Percentiles rank a stretch among this genome's conserved stretches.
These are phyloP conservation scores for Merluccius polli DNA, from an alignment of 2,797 vertebrate species.

Conservation along the genomic window DNA sequence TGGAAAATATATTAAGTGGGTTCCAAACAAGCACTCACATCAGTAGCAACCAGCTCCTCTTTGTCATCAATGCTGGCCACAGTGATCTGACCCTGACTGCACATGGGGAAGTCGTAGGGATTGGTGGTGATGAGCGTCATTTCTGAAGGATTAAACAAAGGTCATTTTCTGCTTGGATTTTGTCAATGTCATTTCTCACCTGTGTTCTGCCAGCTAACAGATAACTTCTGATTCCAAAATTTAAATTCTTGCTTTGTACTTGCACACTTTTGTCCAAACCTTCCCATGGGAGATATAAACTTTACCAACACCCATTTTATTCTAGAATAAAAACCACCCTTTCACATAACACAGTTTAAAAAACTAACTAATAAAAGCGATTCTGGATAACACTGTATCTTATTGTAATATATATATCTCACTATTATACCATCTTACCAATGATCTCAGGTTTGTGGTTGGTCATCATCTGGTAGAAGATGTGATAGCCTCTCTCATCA, in stretches of 20 bases:
- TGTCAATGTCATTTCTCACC: not conserved
- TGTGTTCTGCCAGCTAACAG: not conserved
- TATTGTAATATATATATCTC: too few relatives aligned
- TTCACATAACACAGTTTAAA: not conserved
- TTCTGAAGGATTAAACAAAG: slow-evolving; percentile 57
- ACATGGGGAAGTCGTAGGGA: slow-evolving; percentile 72
- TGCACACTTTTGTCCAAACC: not conserved
- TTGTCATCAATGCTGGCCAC: slow-evolving; percentile 79
- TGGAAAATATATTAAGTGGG: not conserved
- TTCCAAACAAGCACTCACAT: not conserved
- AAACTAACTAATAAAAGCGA: not conserved
- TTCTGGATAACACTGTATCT: not conserved
- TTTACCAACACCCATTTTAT: not conserved
- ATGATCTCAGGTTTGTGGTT: not conserved
- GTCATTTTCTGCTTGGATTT: not conserved
- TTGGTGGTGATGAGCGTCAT: slow-evolving; percentile 65
- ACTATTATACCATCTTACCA: not conserved
- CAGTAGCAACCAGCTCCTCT: slow-evolving; percentile 70
- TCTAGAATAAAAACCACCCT: not conserved
- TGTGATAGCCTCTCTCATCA: slow-evolving; percentile 1
- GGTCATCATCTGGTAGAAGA: slow-evolving; percentile 5
- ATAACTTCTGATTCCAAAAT: not conserved
- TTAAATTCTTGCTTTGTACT: too few relatives aligned
- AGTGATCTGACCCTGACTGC: slow-evolving; percentile 78
- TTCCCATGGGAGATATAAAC: not conserved